Evolutionary conservation across 2,888 invertebrate species (phyloP), one percentile per base, ranked within the genome.

Genomic region (Mimumesa dahlbomi): DNA sequence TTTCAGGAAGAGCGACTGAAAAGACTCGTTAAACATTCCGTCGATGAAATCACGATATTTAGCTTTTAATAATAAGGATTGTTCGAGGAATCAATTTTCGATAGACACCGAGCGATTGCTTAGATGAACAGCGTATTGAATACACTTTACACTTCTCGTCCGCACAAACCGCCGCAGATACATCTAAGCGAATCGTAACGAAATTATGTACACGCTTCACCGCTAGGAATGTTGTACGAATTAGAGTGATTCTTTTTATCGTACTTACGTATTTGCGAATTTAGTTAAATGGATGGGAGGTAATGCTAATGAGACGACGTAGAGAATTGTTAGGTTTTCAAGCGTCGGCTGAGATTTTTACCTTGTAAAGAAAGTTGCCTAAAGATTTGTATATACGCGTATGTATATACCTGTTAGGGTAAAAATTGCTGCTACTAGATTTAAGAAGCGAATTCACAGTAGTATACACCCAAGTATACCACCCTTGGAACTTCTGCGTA

Each of bases 401-500:
- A 40, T 3, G 18, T 40, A n/a, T n/a, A n/a, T n/a, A n/a, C n/a
- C 14, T 14, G 7, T 16, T 9, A 36, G 11, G 3, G 11, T 36
- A 36, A 36, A 14, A 14, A 19, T 19, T 18, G 2, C 42, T 14
- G 19, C 16, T 16, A 11, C 18, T 42, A 2, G 6, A 14, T 19
- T 42, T 42, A 42, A 42, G 19, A 4, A 16, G 42, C 42, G 16
- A 16, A 16, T 14, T 14, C 3, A 42, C 13, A 16, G 3, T n/a
- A n/a, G n/a, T n/a, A n/a, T n/a, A n/a, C n/a, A n/a, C 29, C 2
- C 29, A 2, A 29, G 29, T 9, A 29, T 2, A 29, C 29, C 7
- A 29, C 29, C 2, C 29, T 1, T 49, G 42, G 11, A 54, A 71
- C 29, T 29, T 59, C 19, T 72, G 52, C 64, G 54, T 65, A 71